These are phyloP conservation scores for Lagopus leucura DNA, from an alignment of 2,113 vertebrate species.

Conservation along the genomic window DNA sequence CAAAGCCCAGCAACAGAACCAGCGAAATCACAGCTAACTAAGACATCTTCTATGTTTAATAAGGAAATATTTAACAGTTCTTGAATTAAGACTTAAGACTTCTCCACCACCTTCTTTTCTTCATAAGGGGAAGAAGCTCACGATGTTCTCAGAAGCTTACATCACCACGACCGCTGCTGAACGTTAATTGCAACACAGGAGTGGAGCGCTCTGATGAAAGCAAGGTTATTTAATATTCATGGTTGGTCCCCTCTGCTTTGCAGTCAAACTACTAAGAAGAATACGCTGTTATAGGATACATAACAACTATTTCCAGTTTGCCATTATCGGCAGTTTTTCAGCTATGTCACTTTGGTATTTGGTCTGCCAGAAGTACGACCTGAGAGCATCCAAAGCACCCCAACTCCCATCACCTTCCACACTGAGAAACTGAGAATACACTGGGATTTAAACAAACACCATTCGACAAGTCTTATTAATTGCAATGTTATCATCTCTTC, in stretches of 20 bases:
- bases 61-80: not conserved
- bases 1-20: not conserved
- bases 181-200: constrained; percentile 25
- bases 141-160: not conserved
- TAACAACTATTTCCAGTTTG: not conserved
- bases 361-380: not conserved
- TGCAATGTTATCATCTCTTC: not conserved
- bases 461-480: not conserved
- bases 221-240: not conserved
- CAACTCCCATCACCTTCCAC: not conserved
- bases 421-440: not conserved
- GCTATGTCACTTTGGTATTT: not conserved
- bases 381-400: not conserved
- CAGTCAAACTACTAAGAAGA: not conserved
- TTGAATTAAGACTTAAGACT: not conserved
- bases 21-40: not conserved
- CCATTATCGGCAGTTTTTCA: not conserved
- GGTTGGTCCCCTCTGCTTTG: not conserved
- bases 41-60: not conserved
- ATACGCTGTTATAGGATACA: not conserved
- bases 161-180: not conserved
- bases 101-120: not conserved
- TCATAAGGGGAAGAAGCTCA: not conserved
- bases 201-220: not conserved
- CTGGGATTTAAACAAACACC: not conserved